phyloP scores from a whole-genome alignment of 2,797 vertebrate species.

The Xerus rutilus region DNA sequence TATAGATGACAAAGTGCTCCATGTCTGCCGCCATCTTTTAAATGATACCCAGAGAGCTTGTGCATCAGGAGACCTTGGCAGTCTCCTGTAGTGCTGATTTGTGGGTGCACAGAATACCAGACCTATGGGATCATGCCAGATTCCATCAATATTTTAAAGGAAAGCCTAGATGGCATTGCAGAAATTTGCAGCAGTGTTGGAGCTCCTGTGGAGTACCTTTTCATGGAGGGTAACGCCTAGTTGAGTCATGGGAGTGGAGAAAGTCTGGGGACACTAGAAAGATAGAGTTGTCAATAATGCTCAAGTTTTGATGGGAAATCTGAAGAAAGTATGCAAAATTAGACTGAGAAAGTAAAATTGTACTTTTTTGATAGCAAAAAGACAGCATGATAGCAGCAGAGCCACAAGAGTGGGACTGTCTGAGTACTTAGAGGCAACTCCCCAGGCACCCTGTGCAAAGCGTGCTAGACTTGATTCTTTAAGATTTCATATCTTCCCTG shows the following conservation, averaged over 20 bases:
- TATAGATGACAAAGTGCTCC: background rate
- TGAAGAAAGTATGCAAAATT: background rate
- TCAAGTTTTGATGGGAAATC: background rate
- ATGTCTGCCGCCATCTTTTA: background rate
- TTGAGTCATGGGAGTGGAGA: no score
- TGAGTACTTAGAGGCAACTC: no score
- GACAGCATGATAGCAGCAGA: background rate
- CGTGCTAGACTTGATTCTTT: background rate
- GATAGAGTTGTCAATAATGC: background rate
- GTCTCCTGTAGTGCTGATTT: background rate
- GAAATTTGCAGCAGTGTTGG: background rate
- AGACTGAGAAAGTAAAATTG: background rate
- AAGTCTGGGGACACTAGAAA: background rate
- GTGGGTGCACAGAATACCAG: background rate
- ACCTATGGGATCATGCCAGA: rapidly evolving
- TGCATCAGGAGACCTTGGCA: background rate
- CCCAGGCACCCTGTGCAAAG: background rate
- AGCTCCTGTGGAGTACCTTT: no score
- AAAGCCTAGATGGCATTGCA: background rate
- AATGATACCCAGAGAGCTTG: background rate
- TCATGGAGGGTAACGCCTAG: no score
- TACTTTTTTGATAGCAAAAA: background rate
- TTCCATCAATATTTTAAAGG: background rate
- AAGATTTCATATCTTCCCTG: background rate
- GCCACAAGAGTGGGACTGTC: no score